Conservation (phyloP, 2,888 invertebrate species). For the Eupelmus urozonus region DNA sequence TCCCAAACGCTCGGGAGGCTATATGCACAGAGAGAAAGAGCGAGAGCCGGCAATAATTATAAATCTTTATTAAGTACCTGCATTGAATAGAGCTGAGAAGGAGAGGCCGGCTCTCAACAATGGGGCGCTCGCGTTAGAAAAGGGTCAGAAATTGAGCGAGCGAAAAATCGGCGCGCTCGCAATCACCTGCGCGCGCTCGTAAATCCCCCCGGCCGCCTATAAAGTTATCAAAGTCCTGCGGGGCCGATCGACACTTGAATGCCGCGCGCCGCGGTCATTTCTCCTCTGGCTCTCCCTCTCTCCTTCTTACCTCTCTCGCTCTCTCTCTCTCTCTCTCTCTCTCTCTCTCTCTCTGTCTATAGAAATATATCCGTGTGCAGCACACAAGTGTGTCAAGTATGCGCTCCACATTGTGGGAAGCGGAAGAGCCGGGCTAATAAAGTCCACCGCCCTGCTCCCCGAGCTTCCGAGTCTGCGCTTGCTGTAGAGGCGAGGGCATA, state of each 20-base stretch:
- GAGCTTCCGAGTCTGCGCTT: no score
- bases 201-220: slow-evolving; percentile 29
- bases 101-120: slow-evolving; percentile 16
- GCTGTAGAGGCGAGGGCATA: slow-evolving; percentile 10
- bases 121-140: neutral
- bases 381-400: slow-evolving; percentile 45
- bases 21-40: neutral
- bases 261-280: no score
- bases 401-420: slow-evolving; percentile 43
- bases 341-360: neutral
- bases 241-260: slow-evolving; percentile 49
- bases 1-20: neutral
- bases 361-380: neutral
- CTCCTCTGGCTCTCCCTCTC: slow-evolving; percentile 1
- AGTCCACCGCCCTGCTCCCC: no score
- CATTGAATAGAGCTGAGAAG: slow-evolving; percentile 2
- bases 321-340: no score
- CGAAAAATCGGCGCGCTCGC: neutral
- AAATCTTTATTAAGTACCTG: slow-evolving; percentile 33
- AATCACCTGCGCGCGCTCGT: slow-evolving; percentile 43
- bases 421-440: slow-evolving; percentile 40
- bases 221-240: slow-evolving; percentile 47
- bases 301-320: no score
- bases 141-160: neutral
- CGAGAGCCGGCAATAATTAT: slow-evolving; percentile 25